Conservation (phyloP, 1,140 invertebrate species). For the Teleogryllus occipitalis region DNA sequence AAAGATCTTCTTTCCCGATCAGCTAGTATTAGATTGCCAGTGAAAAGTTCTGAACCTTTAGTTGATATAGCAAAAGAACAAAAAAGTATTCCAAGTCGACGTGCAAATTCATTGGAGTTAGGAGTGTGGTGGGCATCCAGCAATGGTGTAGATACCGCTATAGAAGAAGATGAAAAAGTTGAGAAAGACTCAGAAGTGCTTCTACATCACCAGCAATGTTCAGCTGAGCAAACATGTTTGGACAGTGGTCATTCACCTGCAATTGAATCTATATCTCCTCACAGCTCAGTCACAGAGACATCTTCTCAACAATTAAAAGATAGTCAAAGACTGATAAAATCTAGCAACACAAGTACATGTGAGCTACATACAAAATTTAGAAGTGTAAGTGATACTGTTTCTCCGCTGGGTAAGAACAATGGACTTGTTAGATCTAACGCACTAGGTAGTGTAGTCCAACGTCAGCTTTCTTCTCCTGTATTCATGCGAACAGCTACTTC, state of each 20-base stretch:
- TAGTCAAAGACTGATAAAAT: not conserved
- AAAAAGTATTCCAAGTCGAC: constrained; percentile 8
- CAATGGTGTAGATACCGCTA: constrained; percentile 6
- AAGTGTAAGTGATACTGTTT: not conserved
- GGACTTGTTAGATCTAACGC: not conserved
- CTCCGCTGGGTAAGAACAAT: not conserved
- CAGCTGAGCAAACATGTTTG: not conserved
- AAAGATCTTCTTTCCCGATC: constrained; percentile 15
- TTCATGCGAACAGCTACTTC: constrained; percentile 54
- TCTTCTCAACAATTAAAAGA: not conserved
- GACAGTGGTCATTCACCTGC: not conserved
- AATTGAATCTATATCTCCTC: not conserved
- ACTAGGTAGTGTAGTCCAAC: constrained; percentile 15
- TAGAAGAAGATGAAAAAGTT: not conserved
- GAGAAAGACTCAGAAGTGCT: not conserved
- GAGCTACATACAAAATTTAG: not conserved
- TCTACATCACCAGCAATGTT: not conserved
- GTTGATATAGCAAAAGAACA: not conserved
- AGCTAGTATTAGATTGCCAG: not conserved
- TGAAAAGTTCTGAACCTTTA: not conserved
- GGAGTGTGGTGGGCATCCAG: constrained; percentile 16
- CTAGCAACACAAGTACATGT: not conserved
- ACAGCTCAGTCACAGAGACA: not conserved
- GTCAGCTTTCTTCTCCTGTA: constrained; percentile 48
- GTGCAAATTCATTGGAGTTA: constrained; percentile 21